Evolutionary conservation across 2,888 invertebrate genomes (phyloP), one percentile per base, ranked within the genome.

Genomic region (Folsomia manolachei): DNA sequence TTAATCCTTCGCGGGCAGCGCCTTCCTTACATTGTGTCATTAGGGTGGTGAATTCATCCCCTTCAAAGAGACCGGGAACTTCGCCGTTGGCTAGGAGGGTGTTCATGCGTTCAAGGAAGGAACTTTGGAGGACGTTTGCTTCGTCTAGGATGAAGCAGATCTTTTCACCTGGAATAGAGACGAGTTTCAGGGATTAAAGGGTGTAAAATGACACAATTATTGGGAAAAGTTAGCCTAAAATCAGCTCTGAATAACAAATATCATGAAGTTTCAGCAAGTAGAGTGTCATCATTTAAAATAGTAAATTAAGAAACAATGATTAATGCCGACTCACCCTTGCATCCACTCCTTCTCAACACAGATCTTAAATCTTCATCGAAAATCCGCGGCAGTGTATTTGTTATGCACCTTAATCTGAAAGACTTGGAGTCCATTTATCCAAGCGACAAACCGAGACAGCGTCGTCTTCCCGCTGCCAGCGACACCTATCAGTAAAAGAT

Each of bases 21-120:
- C 98, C 98, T 86, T 99, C 99, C 84, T 99, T 99, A 84, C 99
- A 99, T 84, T 99, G 99, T 0, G 98, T 99, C 97, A 99, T 99
- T 72, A 99, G 86, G 0, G 98, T 97, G 1, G 97, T 96, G 83
- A 97, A 97, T 83, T 99, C 99, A 82, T 99, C 99, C 9, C 98
- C 88, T 85, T 95, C 95, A 82, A 95, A 95, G 52, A 95, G 85
- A 66, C 95, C 95, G 68, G 95, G 95, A 11, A 96, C 95, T 88
- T 99, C 99, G 82, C 99, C 99, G 84, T 99, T 99, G 72, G 99
- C 99, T 77, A 99, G 85, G 68, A 99, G 86, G 0, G 99, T 99
- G 84, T 99, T 99, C 96, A 99, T 98, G 80, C 99, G 88, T 86
- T 99, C 99, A 76, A 99, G 87, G 88, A 99, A 99, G 70, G 97